Base-by-base conservation (phyloP, 2,797 vertebrate genomes). In the Steatocranus sp. region DNA sequence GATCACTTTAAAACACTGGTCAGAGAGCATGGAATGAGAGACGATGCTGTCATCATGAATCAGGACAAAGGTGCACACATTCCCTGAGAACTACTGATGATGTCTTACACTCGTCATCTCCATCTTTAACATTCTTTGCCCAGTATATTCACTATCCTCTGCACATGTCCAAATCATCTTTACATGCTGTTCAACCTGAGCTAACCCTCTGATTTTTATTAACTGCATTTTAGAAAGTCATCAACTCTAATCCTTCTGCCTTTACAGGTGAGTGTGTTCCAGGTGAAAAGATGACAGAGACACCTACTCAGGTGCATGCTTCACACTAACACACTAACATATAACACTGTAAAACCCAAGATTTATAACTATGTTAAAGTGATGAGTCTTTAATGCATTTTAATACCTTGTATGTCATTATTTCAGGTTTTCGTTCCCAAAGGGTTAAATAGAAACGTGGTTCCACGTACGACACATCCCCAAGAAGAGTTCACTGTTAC, bases 1-100 rank as follows among this genome's bases (percentile, higher is more conserved):
- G 93, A 96, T 1, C 88, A 95, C 30, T 99, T 98, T 90, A 95
- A 92, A 91, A 92, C 95, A n/a, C 76, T 97, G 25, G 96, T 97
- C 66, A 86, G 92, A 86, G 91, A 94, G 25, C 93, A 97, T 79
- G 96, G 96, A 34, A 93, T 98, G 81, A 93, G 89, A 0, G 79
- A 91, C 0, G 95, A 96, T 2, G 73, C 95, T 20, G 92, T 98
- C 83, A 94, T 97, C 77, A 85, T 93, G 4, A 90, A 97, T 87
- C 76, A 91, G 2, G 91, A 97, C 88, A 96, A 90, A 96, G 97
- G 97, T 92, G n/a, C n/a, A 68, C 17, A 51, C 11, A 12, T 3
- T 7, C 11, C 5, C 76, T 17, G 17, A 79, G 10, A 27, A n/a
- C 34, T 15, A 11, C 10, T 63, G 27, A 66, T 50, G 15, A 11